Base-by-base conservation (phyloP, 2,888 invertebrate species). In the Pseudeuparius sepicola region DNA sequence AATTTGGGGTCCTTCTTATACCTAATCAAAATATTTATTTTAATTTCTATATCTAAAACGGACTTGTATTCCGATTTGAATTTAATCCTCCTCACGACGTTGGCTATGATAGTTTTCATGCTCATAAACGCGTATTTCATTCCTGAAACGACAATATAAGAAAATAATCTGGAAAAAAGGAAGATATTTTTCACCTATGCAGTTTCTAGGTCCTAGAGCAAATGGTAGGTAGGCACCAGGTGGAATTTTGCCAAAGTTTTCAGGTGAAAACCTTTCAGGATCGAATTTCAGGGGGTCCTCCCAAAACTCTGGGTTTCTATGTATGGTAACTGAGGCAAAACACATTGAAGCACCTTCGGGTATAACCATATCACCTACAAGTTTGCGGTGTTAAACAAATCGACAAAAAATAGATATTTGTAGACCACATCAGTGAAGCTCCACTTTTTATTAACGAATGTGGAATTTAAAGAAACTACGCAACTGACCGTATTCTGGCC, bases 251-350 rank as follows among this genome's bases (percentile, higher is more conserved):
- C 7, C 20, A 7, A n/a, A 7, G 6, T 20, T n/a, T 20, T 20
- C 20, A 20, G 20, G 65, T 17, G 67, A 50, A 48, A 75, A 76
- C 27, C 73, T 52, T 45, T 74, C 72, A 0, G 75, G 75, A 40
- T 69, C 59, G 54, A 74, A 76, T 35, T 50, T 53, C 20, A 71
- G 60, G 0, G 71, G 73, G 40, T 74, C 66, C 0, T 68, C 69
- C 66, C 70, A 76, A 30, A 66, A 57, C 33, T 55, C 53, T 28
- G 65, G 61, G 26, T 71, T 67, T 11, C 59, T 49, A 41, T 70
- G 69, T n/a, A 36, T 31, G 23, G 16, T 25, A 4, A 36, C 5
- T 4, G 13, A 9, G 6, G 26, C 31, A 23, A 36, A 31, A 9
- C 14, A 31, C 15, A 23, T 26, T 9, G 31, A 16, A 4, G 36